These are phyloP conservation scores for Drosophila cognata DNA, from an alignment of 2,888 invertebrate genomes.

Conservation along the genomic window DNA sequence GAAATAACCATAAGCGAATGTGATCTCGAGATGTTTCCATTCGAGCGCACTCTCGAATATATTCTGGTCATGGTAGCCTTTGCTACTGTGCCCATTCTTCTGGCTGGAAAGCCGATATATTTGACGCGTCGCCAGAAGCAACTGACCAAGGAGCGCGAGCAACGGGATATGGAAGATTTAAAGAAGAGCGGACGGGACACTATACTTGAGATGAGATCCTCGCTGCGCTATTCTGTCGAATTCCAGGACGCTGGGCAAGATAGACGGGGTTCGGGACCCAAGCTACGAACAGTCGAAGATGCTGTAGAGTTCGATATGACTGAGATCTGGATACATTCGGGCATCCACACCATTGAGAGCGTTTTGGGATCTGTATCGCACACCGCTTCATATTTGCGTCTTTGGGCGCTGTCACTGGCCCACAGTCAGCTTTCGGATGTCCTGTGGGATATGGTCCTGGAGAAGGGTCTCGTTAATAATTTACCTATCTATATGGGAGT, in stretches of 20 bases:
- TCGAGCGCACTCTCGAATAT: slow-evolving; percentile 89
- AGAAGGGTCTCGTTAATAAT: slow-evolving; percentile 89
- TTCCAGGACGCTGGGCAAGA: slow-evolving; percentile 76
- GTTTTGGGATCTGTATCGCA: slow-evolving; percentile 97
- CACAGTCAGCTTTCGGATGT: slow-evolving; percentile 97
- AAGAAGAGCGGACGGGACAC: slow-evolving; percentile 42
- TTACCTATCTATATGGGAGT: slow-evolving; percentile 82
- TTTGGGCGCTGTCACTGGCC: slow-evolving; percentile 99
- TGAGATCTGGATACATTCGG: slow-evolving; percentile 82
- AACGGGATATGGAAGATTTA: slow-evolving; percentile 29
- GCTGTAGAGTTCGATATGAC: slow-evolving; percentile 56
- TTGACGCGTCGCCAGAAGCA: slow-evolving; percentile 86
- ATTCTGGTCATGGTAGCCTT: slow-evolving; percentile 91
- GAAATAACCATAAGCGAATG: slow-evolving; percentile 82
- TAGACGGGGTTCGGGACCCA: slow-evolving; percentile 22
- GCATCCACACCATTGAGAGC: slow-evolving; percentile 87
- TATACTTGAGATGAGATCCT: slow-evolving; percentile 53
- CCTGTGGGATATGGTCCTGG: slow-evolving; percentile 96
- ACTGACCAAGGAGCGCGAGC: slow-evolving; percentile 4
- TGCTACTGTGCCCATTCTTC: slow-evolving; percentile 95
- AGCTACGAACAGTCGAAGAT: slow-evolving; percentile 14
- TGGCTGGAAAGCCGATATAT: slow-evolving; percentile 94
- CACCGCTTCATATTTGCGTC: slow-evolving; percentile 98
- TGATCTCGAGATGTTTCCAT: slow-evolving; percentile 87
- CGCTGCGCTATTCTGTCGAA: slow-evolving; percentile 48